Evolutionary conservation across 2,888 invertebrate genomes (phyloP).

Genomic region (Tupiocoris notatus): DNA sequence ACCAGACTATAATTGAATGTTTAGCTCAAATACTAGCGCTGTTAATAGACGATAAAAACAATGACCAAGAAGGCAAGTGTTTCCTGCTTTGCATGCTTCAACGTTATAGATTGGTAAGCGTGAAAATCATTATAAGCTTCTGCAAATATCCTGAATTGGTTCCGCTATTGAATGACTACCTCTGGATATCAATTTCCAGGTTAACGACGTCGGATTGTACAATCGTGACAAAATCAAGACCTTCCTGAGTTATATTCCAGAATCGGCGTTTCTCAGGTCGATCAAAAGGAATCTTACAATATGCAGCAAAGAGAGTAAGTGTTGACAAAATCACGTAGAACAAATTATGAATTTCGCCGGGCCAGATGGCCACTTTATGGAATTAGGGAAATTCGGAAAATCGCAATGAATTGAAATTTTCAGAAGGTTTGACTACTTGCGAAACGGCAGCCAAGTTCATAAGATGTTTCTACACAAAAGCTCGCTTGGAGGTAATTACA

Average conservation of each 20-base stretch:
- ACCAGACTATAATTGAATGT: no score
- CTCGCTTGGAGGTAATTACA: neutral
- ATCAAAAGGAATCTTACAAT: neutral
- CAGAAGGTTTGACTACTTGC: constrained; percentile 8
- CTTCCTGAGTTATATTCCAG: constrained; percentile 26
- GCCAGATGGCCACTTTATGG: no score
- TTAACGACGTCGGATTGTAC: constrained; percentile 3
- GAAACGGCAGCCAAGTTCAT: constrained; percentile 24
- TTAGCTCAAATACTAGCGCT: constrained; percentile 17
- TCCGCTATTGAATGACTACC: neutral
- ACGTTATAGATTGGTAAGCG: constrained; percentile 20
- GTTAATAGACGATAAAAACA: neutral
- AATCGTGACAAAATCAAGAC: constrained; percentile 25
- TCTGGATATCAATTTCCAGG: constrained; percentile 19
- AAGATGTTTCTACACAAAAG: constrained; percentile 31
- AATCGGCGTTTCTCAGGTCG: constrained; percentile 15
- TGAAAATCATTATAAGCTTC: no score
- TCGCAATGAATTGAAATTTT: no score
- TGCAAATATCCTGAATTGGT: no score
- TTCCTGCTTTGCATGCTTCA: constrained; percentile 33
- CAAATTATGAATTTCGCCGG: no score
- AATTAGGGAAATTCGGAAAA: no score
- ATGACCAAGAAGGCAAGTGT: constrained; percentile 18
- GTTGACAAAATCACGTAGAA: no score
- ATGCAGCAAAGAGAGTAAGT: constrained; percentile 24